Conservation (phyloP, 2,113 vertebrate species). For the Conger conger region DNA sequence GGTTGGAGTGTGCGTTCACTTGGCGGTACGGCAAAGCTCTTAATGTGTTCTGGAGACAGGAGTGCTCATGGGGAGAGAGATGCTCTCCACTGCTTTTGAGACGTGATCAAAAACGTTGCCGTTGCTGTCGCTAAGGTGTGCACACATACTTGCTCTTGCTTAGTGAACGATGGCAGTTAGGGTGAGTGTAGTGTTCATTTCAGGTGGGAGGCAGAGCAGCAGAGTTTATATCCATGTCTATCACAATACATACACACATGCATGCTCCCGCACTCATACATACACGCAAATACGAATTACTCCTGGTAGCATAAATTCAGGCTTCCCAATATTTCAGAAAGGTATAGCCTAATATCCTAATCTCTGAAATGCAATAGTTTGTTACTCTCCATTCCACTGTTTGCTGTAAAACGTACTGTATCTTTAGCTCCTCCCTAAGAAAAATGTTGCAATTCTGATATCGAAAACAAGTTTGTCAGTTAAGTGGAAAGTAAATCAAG, state of each 20-base stretch:
- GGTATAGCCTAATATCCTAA: background rate
- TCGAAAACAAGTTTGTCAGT: background rate
- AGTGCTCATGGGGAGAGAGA: background rate
- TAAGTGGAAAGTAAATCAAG: background rate
- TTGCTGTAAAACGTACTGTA: background rate
- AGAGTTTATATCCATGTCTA: background rate
- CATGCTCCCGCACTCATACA: slow-evolving; percentile 26
- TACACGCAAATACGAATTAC: too few species aligned
- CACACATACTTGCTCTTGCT: slow-evolving; percentile 27
- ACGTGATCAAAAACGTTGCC: background rate
- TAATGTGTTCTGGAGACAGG: background rate
- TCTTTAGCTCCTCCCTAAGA: background rate
- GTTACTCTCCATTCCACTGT: background rate
- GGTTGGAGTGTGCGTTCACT: background rate
- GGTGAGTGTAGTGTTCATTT: background rate
- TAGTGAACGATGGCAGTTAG: too few species aligned
- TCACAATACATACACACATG: slow-evolving; percentile 16
- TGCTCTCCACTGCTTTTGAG: background rate
- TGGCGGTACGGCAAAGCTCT: background rate
- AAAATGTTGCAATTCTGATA: background rate
- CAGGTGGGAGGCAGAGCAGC: background rate
- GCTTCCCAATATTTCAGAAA: background rate
- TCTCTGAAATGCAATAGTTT: background rate
- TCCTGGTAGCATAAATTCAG: background rate
- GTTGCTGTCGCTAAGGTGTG: background rate